Conservation (phyloP, 2,113 vertebrate species). For the Lates calcarifer region DNA sequence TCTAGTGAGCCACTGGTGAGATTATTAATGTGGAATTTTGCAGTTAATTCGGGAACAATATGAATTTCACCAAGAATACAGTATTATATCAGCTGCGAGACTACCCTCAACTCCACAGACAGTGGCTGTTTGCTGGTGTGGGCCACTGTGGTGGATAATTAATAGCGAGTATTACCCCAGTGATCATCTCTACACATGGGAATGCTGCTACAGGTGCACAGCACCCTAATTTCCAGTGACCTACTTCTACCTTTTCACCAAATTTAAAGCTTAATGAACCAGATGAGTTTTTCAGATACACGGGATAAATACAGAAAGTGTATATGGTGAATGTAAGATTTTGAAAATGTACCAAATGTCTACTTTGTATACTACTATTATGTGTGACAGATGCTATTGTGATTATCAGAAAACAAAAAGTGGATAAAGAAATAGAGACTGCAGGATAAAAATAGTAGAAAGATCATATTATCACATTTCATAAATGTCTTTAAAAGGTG, state of each 20-base stretch:
- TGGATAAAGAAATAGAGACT: neutral
- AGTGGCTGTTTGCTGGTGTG: constrained; percentile 25
- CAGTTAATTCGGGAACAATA: constrained; percentile 24
- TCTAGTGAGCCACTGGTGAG: too few species aligned
- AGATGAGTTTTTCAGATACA: constrained; percentile 23
- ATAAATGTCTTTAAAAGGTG: neutral
- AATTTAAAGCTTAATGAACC: constrained; percentile 38
- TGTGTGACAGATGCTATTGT: neutral
- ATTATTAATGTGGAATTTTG: too few species aligned
- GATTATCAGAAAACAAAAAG: neutral
- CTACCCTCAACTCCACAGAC: constrained; percentile 9
- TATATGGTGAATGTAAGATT: neutral
- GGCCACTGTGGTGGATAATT: constrained; percentile 38
- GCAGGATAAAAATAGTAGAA: neutral
- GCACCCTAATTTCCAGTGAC: constrained; percentile 41
- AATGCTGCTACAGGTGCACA: constrained; percentile 35
- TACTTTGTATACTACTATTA: neutral
- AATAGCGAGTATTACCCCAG: constrained; percentile 35
- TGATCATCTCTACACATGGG: constrained; percentile 44
- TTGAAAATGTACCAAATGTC: neutral
- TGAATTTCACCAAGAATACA: constrained; percentile 32
- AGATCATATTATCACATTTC: neutral
- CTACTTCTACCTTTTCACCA: constrained; percentile 32
- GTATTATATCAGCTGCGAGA: constrained; percentile 8
- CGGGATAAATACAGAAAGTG: constrained; percentile 20